Evolutionary conservation across 53 echinoderm and acorn worm species (phyloP).

Genomic region (Pentamera pediparva): DNA sequence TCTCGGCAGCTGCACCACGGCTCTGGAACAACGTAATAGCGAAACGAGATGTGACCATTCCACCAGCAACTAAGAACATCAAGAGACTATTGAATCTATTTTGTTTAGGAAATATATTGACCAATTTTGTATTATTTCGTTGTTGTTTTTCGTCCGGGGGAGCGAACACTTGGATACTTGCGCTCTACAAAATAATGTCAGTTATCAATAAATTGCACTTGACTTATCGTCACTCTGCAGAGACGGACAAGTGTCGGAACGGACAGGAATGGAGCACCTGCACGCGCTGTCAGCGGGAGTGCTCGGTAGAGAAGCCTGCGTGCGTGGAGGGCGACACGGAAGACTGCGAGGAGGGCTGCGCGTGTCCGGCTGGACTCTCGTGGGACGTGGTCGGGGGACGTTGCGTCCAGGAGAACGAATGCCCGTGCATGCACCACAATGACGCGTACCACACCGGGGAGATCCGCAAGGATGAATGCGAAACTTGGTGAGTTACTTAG

Average conservation of each 20-base stretch:
- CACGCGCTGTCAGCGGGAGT: slow-evolving; percentile 3
- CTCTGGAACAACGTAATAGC: too few species aligned
- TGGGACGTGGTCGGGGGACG: slow-evolving; percentile 2
- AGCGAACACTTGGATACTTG: too few species aligned
- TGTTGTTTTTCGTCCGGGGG: too few species aligned
- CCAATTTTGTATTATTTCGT: too few species aligned
- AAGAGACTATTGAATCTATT: too few species aligned
- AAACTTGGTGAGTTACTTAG: slow-evolving; percentile 46
- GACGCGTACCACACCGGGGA: slow-evolving; percentile 6
- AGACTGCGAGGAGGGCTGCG: slow-evolving; percentile 63
- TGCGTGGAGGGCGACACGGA: background rate
- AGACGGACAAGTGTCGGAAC: slow-evolving; percentile 43
- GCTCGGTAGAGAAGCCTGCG: background rate
- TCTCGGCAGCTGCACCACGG: too few species aligned
- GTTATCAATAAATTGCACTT: too few species aligned
- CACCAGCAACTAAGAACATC: too few species aligned
- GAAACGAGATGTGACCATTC: too few species aligned
- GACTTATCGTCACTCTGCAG: too few species aligned
- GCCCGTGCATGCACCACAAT: slow-evolving; percentile 61
- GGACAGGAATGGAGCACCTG: slow-evolving; percentile 65
- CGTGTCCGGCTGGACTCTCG: slow-evolving; percentile 50
- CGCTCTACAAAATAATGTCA: too few species aligned
- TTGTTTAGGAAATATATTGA: too few species aligned
- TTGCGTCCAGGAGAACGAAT: slow-evolving; percentile 39
- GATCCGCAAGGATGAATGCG: slow-evolving; percentile 42